phyloP scores from a whole-genome alignment of 2,888 invertebrate species.

The Sceliomorpha sp. region DNA sequence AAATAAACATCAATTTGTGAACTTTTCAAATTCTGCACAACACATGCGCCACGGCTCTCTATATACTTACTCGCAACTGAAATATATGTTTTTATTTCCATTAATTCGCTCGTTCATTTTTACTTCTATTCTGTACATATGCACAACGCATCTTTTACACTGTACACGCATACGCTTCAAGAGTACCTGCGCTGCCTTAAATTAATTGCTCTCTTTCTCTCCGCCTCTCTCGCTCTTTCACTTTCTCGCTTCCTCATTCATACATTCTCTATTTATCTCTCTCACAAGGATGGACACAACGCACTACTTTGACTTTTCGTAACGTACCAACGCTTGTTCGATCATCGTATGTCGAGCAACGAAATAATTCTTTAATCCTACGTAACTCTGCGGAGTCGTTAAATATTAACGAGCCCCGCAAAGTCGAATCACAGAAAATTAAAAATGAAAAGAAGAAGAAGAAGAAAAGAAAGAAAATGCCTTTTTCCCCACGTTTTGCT shows the following conservation, averaged over 20 bases:
- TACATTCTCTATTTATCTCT: slow-evolving; percentile 10
- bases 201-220: slow-evolving; percentile 17
- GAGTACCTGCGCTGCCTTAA: slow-evolving; percentile 74
- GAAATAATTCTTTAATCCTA: slow-evolving; percentile 39
- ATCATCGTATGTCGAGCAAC: slow-evolving; percentile 16
- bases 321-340: slow-evolving; percentile 23
- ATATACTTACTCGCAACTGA: slow-evolving; percentile 74
- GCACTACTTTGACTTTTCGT: slow-evolving; percentile 19
- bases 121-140: slow-evolving; percentile 79
- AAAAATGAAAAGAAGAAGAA: slow-evolving; percentile 44
- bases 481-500: slow-evolving; percentile 13
- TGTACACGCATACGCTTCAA: slow-evolving; percentile 78
- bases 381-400: slow-evolving; percentile 30
- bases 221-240: slow-evolving; percentile 4
- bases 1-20: slow-evolving; percentile 35
- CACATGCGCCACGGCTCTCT: slow-evolving; percentile 62
- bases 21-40: slow-evolving; percentile 31
- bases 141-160: slow-evolving; percentile 80
- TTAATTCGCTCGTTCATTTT: slow-evolving; percentile 65
- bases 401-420: slow-evolving; percentile 54
- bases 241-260: slow-evolving; percentile 15
- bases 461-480: slow-evolving; percentile 29
- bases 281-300: slow-evolving; percentile 50
- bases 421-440: slow-evolving; percentile 62
- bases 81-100: slow-evolving; percentile 71